phyloP scores from a whole-genome alignment of 2,888 invertebrate species.

The Drosophila longiperda region DNA sequence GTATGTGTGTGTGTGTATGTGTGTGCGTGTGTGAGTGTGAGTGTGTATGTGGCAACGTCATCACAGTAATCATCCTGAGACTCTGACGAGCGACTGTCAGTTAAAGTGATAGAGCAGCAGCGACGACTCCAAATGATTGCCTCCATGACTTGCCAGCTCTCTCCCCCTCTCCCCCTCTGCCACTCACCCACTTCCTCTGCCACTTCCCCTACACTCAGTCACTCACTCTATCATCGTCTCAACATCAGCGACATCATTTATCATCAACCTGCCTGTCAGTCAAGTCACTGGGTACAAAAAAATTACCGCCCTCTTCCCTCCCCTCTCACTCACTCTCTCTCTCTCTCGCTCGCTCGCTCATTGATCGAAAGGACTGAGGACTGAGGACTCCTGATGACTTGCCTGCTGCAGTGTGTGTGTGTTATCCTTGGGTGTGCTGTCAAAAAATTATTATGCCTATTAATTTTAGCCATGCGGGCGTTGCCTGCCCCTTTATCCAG shows the following conservation, averaged over 20 bases:
- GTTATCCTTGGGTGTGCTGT: slow-evolving; percentile 84
- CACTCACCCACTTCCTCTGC: not conserved
- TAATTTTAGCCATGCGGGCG: slow-evolving; percentile 82
- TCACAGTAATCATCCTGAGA: slow-evolving; percentile 78
- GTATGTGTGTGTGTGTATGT: not conserved
- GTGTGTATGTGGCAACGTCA: slow-evolving; percentile 76
- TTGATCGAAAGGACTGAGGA: slow-evolving; percentile 41
- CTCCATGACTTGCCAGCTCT: slow-evolving; percentile 75
- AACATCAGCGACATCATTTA: slow-evolving; percentile 84
- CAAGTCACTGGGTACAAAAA: slow-evolving; percentile 64
- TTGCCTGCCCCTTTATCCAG: slow-evolving; percentile 28
- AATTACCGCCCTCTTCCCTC: slow-evolving; percentile 56
- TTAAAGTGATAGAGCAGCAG: slow-evolving; percentile 70
- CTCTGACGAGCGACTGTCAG: slow-evolving; percentile 76
- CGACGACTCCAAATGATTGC: slow-evolving; percentile 76
- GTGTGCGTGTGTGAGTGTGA: not conserved
- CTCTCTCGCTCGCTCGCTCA: not conserved
- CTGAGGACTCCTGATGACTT: slow-evolving; percentile 67
- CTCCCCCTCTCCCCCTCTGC: not conserved
- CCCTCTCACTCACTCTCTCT: not conserved
- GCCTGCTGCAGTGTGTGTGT: slow-evolving; percentile 46
- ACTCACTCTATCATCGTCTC: slow-evolving; percentile 45
- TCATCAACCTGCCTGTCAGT: slow-evolving; percentile 84
- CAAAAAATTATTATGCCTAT: slow-evolving; percentile 85
- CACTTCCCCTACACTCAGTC: slow-evolving; percentile 31